Percentiles rank a stretch among this genome's conserved stretches.
These are phyloP conservation scores for Hippasteria phrygiana DNA, from an alignment of 53 echinoderm and acorn worm genomes.

Conservation along the genomic window DNA sequence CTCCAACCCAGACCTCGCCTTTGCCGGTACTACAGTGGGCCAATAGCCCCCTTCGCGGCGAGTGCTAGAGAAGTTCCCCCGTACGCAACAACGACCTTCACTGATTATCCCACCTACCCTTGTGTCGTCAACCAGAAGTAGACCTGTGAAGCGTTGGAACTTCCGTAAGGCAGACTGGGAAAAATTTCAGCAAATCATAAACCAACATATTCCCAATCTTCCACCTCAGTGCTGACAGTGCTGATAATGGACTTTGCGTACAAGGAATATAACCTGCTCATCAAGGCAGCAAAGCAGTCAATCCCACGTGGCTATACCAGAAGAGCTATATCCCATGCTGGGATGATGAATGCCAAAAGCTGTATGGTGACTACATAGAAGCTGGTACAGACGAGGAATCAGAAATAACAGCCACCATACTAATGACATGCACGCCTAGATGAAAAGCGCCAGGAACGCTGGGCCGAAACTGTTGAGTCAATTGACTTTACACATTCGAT, in stretches of 20 bases:
- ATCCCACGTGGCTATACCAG: background rate
- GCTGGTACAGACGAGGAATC: background rate
- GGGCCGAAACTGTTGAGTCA: background rate
- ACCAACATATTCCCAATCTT: no score
- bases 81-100: slow-evolving; percentile 15
- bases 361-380: background rate
- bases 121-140: background rate
- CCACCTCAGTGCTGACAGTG: no score
- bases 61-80: slow-evolving; percentile 37
- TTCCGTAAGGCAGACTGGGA: no score
- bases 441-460: background rate
- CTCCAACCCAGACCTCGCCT: slow-evolving; percentile 27
- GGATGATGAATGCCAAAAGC: slow-evolving; percentile 50
- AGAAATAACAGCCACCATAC: background rate
- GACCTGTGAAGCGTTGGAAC: slow-evolving; percentile 6
- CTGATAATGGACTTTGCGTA: background rate
- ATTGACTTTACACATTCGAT: slow-evolving; percentile 22
- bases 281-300: background rate
- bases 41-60: background rate
- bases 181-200: background rate
- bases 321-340: slow-evolving; percentile 25
- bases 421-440: background rate
- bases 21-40: background rate
- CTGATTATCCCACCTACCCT: background rate
- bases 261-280: background rate